Base-by-base conservation (phyloP, 1,140 invertebrate species). In the Condylostylus longicornis region DNA sequence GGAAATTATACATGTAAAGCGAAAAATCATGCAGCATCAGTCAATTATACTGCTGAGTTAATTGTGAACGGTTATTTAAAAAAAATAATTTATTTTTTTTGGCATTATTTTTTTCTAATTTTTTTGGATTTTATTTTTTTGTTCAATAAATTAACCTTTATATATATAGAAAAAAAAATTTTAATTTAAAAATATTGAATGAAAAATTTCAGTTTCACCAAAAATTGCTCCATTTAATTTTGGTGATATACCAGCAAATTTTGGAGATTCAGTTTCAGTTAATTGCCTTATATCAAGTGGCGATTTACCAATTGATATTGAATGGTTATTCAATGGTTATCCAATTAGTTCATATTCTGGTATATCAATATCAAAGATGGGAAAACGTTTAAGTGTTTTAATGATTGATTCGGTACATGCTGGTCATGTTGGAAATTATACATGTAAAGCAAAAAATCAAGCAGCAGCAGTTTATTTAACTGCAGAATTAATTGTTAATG, bases 271-370 rank as follows among this genome's bases (percentile, higher is more conserved):
- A 27, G 72, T 76, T 18, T 74, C 74, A 31, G 65, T 75, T 8
- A 71, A 71, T 22, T 78, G 75, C 51, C 72, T 73, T 32, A 77
- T 77, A 18, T 78, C 70, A 14, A 78, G 69, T 62, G 80, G 69
- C 56, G 76, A 76, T 64, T 70, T 64, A 28, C 72, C 75, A 5
- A 64, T 79, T 42, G 77, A 77, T 50, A 77, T 79, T 7, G 55
- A 52, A n/a, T 80, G 76, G 76, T 58, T 64, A 23, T 72, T 75
- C 39, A 72, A 75, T 45, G 74, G 71, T 50, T 72, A 70, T 36
- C 65, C 71, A 46, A 65, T 69, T 38, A 67, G 75, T 47, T 65
- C 68, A 45, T 62, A 71, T 43, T n/a, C 28, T 12, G 58, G 59
- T 34, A 60, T 67, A 18, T 48, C 62, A 3, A 51, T 64, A 37